Conservation (phyloP, 2,797 vertebrate species). For the Amphiprion clarkii region DNA sequence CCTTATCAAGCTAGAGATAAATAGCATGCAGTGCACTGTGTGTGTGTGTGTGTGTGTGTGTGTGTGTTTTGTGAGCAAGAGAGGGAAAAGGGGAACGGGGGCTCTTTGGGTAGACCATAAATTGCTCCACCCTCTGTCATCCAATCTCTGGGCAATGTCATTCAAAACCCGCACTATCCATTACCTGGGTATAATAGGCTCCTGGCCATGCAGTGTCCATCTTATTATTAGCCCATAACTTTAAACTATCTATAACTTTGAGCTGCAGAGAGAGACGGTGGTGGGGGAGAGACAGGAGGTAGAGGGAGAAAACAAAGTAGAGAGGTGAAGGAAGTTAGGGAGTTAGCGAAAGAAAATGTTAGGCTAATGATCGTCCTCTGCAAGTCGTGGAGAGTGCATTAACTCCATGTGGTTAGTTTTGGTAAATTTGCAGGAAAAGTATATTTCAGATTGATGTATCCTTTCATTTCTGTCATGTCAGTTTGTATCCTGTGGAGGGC, state of each 20-base stretch:
- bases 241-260: constrained; percentile 88
- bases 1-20: constrained; percentile 84
- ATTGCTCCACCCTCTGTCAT: constrained; percentile 84
- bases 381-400: constrained; percentile 30
- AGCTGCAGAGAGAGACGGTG: constrained; percentile 52
- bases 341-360: constrained; percentile 66
- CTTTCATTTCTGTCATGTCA: constrained; percentile 44
- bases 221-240: constrained; percentile 89
- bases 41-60: constrained; percentile 23
- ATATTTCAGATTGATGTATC: constrained; percentile 18
- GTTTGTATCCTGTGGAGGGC: constrained; percentile 77
- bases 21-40: constrained; percentile 64
- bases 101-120: constrained; percentile 82
- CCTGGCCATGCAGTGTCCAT: constrained; percentile 85
- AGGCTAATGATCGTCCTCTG: constrained; percentile 37
- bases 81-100: constrained; percentile 29
- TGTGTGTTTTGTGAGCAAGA: constrained; percentile 7
- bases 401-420: constrained; percentile 30
- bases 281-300: constrained; percentile 20
- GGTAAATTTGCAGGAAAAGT: constrained; percentile 32
- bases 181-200: constrained; percentile 87
- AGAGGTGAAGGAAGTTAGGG: constrained; percentile 74
- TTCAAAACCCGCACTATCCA: constrained; percentile 86
- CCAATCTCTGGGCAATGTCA: constrained; percentile 88
- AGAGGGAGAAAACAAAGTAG: constrained; percentile 58